Evolutionary conservation across 2,888 invertebrate species (phyloP), one percentile per base, ranked within the genome.

Genomic region (Taphrorychus bicolor): DNA sequence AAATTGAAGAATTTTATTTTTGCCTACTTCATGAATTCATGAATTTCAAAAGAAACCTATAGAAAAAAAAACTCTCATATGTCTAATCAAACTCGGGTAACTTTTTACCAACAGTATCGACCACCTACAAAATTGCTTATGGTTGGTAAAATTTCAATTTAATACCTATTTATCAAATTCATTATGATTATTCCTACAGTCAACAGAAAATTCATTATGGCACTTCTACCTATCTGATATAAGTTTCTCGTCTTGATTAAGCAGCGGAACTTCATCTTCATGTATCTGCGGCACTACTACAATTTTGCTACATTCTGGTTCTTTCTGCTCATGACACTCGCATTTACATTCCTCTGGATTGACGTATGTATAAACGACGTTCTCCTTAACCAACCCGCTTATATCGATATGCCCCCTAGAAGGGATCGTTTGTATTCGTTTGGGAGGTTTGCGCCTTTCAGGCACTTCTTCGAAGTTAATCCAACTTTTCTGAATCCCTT

Each of bases 311-410:
- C 17, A 52, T 24, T 70, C 70, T 5, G 59, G 24, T 16, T 70
- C 70, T 51, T 66, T 66, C 9, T 78, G 75, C 77, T 90, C 91
- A 82, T 94, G 94, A 78, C 94, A 94, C 82, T 94, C 93, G 83
- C 94, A 94, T 79, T 91, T 91, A 78, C 94, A 94, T 76, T 93
- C 92, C 79, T 93, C 93, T 3, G 94, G 93, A 81, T 93, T 92
- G 60, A 93, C 94, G 82, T 93, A 94, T 82, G 88, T 91, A 75
- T 89, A 89, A 72, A 89, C 86, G 42, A 87, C 85, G 62, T 73
- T 75, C 71, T 83, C 79, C 59, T 81, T 80, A 42, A 82, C 83
- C 51, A 82, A 81, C 42, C 84, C 83, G 17, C 83, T 77, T 41
- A 80, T 81, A 63, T 82, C 82, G 53, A 80, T 82, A 68, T 79